Evolutionary conservation across 2,888 invertebrate species (phyloP).

Genomic region (Phortica okadai): DNA sequence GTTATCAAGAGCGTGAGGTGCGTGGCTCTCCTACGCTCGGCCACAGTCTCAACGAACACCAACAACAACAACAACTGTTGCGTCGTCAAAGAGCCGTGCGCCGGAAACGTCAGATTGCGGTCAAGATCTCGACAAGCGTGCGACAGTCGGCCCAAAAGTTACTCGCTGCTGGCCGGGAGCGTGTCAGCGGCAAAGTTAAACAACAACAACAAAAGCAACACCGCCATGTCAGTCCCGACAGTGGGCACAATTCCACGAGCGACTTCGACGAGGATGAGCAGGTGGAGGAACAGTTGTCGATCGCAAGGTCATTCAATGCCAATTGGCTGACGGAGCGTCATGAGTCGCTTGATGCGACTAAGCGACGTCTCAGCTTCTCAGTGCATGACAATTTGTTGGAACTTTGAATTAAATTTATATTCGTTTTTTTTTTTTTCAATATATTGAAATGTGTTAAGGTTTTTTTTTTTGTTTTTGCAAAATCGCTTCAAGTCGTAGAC

Average conservation of each 20-base stretch:
- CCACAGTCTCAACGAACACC: constrained; percentile 36
- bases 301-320: background rate
- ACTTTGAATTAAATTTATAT: background rate
- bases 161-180: constrained; percentile 39
- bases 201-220: constrained; percentile 34
- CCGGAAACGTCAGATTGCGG: constrained; percentile 67
- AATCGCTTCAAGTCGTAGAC: no score
- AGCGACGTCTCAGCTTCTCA: constrained; percentile 73
- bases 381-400: constrained; percentile 77
- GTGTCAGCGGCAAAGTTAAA: background rate
- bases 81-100: constrained; percentile 72
- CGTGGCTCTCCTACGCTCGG: constrained; percentile 58
- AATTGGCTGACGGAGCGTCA: background rate
- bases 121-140: constrained; percentile 62
- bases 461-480: constrained; percentile 7
- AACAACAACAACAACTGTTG: constrained; percentile 57
- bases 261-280: constrained; percentile 8
- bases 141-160: constrained; percentile 70
- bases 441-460: no score
- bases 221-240: constrained; percentile 71
- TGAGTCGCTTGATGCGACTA: constrained; percentile 52
- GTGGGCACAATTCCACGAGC: constrained; percentile 74
- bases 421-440: background rate
- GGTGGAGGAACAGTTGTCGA: background rate
- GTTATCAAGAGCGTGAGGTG: constrained; percentile 72